Evolutionary conservation across 1,140 invertebrate species (phyloP), one percentile per base, ranked within the genome.

Genomic region (Trichoplusia ni): DNA sequence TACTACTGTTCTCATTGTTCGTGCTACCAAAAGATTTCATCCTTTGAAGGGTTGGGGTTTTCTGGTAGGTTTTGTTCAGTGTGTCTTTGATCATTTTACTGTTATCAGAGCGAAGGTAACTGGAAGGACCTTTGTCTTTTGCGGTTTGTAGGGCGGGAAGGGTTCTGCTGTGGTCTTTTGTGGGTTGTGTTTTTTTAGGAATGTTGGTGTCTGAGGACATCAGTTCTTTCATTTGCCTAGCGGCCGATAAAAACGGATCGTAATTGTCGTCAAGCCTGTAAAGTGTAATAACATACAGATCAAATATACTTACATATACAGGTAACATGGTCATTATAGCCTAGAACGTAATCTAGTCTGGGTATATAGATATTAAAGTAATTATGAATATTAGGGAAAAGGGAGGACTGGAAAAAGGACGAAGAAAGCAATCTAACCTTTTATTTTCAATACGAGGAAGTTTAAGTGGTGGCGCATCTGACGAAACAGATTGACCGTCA

Each of bases 191-290:
- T 75, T 88, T 86, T 81, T 86, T 89, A 70, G 89, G 79, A 59
- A 91, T 79, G 78, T 90, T 90, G 21, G 86, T 89, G 44, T 90
- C 85, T 16, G 90, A 90, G 6, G 90, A 86, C 87, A 91, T 91
- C 29, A 91, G 79, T 73, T 91, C 89, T 67, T 90, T 89, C 89
- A 91, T 90, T 80, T 91, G 90, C 63, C 84, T 88, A 79, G 89
- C 89, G 29, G 90, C 90, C 65, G 86, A 90, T 67, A 79, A 80
- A 69, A 89, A 91, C 31, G 90, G 90, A 64, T 91, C 89, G 64
- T 91, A 91, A 64, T 74, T 81, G 58, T 91, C 89, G 61, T 90
- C 84, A 60, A 86, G 67, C 69, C 89, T 91, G 86, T 70, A 89
- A 91, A 67, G 73, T 54, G 14, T 38, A 63, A 42, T 67, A 7